Evolutionary conservation across 2,113 vertebrate species (phyloP), one percentile per base, ranked within the genome.

Genomic region (Corvus moneduloides): DNA sequence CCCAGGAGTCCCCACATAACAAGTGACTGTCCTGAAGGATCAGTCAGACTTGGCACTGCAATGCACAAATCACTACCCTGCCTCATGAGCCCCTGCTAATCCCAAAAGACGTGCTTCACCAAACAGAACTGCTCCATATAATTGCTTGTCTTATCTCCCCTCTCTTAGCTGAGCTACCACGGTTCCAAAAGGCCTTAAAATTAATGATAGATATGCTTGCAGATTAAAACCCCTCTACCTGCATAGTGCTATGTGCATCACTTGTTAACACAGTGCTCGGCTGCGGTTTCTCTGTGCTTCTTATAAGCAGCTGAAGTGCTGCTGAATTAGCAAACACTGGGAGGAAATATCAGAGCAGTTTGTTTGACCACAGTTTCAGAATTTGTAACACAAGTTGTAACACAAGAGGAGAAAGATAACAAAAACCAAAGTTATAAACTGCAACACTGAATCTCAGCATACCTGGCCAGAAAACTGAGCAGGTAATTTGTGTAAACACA

Each of bases 131-230:
- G 84, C 73, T 92, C 77, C 49, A 23, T 55, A 15, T 37, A 94
- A 91, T 82, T 91, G 73, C 89, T 92, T 92, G 84, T 43, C 69
- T 96, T 87, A 87, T 78, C 66, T 92, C 28, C 33, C 48, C n/a
- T 74, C 80, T 78, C 54, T 89, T 77, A 87, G 73, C 69, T 75
- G 69, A 89, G 3, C 89, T 78, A 67, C 63, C 37, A 35, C 1
- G 2, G 62, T 64, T 93, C 84, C 80, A 84, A 84, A 94, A 91
- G 64, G 80, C 66, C 73, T 91, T 63, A 81, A 83, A 95, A 90
- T 84, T 84, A 94, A 67, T 37, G 63, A 62, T 2, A 90, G 72
- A 22, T 63, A 75, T 16, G n/a, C 22, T 81, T 90, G 62, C 59
- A 95, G 84, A 79, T 84, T 80, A 67, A 89, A 89, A 61, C 28